These are phyloP conservation scores for Arremon brunneinucha DNA, from an alignment of 2,797 vertebrate species.

Conservation along the genomic window DNA sequence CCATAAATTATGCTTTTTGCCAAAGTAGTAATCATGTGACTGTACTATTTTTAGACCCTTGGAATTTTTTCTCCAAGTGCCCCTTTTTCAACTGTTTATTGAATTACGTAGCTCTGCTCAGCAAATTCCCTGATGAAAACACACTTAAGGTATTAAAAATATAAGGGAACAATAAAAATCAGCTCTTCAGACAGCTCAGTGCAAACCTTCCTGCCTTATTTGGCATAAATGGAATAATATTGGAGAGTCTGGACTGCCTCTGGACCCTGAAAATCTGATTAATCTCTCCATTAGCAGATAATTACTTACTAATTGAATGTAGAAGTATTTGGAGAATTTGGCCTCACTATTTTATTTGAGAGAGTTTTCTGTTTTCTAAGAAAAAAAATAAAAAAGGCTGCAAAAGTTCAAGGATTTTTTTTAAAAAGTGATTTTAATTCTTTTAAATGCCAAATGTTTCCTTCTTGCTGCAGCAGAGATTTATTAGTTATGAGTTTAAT, in stretches of 20 bases:
- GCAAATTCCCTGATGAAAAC: constrained; percentile 39
- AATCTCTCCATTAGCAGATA: not conserved
- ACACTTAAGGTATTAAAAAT: not conserved
- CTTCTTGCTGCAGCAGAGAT: not conserved
- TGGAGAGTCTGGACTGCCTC: not conserved
- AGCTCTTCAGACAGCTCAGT: constrained; percentile 24
- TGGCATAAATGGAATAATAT: not conserved
- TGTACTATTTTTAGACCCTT: constrained; percentile 53
- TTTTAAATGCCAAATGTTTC: not conserved
- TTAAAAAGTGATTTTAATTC: not conserved
- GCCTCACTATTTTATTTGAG: not conserved
- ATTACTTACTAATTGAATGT: not conserved
- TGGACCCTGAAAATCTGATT: not conserved
- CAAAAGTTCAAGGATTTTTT: not conserved
- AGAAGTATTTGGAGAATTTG: not conserved
- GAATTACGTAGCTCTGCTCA: constrained; percentile 53
- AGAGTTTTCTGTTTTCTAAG: not conserved
- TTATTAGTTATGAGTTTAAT: not conserved
- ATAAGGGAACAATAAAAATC: not conserved
- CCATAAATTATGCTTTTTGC: constrained; percentile 59
- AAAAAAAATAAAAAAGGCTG: not conserved
- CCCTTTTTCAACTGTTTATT: constrained; percentile 54
- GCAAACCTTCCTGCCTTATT: not conserved
- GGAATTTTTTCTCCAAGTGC: constrained; percentile 8
- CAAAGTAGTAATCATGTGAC: constrained; percentile 44